A percentile compares a stretch with the other conserved stretches of the same genome.
phyloP scores from a whole-genome alignment of 2,113 vertebrate genomes.

The Anarhynchus alexandrinus region DNA sequence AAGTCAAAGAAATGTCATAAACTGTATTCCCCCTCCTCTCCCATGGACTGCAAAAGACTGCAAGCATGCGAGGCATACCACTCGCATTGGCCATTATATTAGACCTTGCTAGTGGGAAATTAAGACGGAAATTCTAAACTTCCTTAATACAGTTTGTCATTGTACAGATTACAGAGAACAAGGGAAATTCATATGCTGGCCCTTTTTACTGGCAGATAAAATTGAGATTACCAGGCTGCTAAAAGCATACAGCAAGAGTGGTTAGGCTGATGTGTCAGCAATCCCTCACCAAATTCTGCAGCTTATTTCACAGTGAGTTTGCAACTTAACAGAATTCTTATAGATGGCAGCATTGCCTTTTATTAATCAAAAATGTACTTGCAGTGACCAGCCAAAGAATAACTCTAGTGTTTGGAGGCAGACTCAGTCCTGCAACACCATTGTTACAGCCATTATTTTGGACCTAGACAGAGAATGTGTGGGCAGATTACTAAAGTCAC shows the following conservation, averaged over 20 bases:
- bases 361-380: neutral
- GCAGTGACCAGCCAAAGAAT: neutral
- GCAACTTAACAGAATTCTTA: neutral
- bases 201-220: neutral
- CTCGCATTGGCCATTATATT: neutral
- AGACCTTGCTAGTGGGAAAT: neutral
- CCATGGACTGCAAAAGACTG: neutral
- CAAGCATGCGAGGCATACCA: neutral
- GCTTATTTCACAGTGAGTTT: conserved; percentile 10
- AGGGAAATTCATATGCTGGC: neutral
- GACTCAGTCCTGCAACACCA: neutral
- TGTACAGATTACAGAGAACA: neutral
- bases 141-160: neutral
- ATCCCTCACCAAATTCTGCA: neutral
- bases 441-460: neutral
- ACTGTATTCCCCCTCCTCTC: neutral
- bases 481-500: neutral
- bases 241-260: neutral
- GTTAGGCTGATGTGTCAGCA: neutral
- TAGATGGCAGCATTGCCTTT: neutral
- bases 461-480: neutral
- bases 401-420: neutral
- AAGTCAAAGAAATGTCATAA: neutral
- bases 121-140: neutral
- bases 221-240: neutral